A percentile compares a stretch with the other conserved stretches of the same genome.
These are phyloP conservation scores for Sinocyclocheilus rhinocerous DNA, from an alignment of 2,113 vertebrate genomes.

Conservation along the genomic window DNA sequence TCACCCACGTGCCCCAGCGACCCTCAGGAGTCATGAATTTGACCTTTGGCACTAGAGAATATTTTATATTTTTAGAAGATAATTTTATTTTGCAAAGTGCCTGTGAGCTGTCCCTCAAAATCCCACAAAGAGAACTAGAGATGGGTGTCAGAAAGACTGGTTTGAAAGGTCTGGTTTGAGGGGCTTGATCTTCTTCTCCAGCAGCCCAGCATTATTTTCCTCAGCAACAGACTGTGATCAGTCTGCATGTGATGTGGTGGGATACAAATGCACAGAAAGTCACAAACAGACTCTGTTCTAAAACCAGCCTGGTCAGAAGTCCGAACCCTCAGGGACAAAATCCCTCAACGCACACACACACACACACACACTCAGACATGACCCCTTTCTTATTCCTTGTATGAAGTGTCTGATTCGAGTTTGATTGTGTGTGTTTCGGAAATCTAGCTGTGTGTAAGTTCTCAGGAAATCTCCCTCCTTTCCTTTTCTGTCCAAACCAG, in stretches of 20 bases:
- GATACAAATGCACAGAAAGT: conserved; percentile 55
- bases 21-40: conserved; percentile 53
- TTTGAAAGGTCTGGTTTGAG: neutral
- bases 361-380: conserved; percentile 41
- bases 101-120: conserved; percentile 43
- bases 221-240: conserved; percentile 29
- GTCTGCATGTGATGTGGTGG: conserved; percentile 33
- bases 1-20: conserved; percentile 37
- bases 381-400: conserved; percentile 31
- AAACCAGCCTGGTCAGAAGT: conserved; percentile 57
- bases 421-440: conserved; percentile 3
- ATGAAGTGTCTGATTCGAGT: conserved; percentile 30
- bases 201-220: conserved; percentile 33
- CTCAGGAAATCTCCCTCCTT: conserved; percentile 39
- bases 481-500: conserved; percentile 40
- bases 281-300: conserved; percentile 56
- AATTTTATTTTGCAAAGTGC: conserved; percentile 55
- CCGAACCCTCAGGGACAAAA: conserved; percentile 58
- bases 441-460: conserved; percentile 33
- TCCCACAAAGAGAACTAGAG: neutral
- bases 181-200: neutral
- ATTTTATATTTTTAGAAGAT: conserved; percentile 34
- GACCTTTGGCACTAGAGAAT: conserved; percentile 50
- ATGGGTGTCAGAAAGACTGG: neutral
- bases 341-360: conserved; percentile 59